A percentile compares a stretch with the other conserved stretches of the same genome.
These are phyloP conservation scores for Hedya salicella DNA, from an alignment of 2,888 invertebrate genomes.

Conservation along the genomic window DNA sequence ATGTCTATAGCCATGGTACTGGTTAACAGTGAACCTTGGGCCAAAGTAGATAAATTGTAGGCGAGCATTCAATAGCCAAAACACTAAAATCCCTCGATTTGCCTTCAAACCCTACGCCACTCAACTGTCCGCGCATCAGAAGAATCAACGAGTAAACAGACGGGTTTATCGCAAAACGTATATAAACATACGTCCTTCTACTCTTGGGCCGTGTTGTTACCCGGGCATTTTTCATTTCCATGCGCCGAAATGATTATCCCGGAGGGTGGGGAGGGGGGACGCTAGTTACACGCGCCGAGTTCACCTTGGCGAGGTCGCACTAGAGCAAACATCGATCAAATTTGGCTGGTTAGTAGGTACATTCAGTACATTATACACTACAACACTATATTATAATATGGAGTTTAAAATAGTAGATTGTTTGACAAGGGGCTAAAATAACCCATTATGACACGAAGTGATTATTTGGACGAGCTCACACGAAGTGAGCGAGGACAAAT, in stretches of 20 bases:
- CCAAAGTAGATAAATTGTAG: no score
- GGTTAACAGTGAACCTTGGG: no score
- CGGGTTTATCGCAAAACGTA: not conserved
- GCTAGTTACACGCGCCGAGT: not conserved
- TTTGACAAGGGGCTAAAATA: no score
- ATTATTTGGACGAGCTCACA: no score
- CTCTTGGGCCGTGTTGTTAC: not conserved
- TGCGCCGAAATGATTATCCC: conserved; percentile 24
- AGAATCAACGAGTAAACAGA: not conserved
- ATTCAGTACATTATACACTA: no score
- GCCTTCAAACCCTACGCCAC: no score
- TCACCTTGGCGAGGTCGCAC: conserved; percentile 3
- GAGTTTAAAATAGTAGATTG: no score
- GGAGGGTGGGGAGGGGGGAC: not conserved
- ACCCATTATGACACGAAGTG: no score
- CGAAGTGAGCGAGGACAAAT: no score
- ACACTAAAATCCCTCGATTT: conserved; percentile 17
- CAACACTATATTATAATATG: no score
- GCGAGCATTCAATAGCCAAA: conserved; percentile 1
- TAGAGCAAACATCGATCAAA: not conserved
- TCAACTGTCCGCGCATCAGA: no score
- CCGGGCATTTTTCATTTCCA: conserved; percentile 33
- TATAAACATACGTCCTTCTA: not conserved
- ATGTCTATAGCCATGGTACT: no score
- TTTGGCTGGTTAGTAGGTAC: not conserved